These are phyloP conservation scores for Nomia melanderi DNA, from an alignment of 1,140 invertebrate species.

Conservation along the genomic window DNA sequence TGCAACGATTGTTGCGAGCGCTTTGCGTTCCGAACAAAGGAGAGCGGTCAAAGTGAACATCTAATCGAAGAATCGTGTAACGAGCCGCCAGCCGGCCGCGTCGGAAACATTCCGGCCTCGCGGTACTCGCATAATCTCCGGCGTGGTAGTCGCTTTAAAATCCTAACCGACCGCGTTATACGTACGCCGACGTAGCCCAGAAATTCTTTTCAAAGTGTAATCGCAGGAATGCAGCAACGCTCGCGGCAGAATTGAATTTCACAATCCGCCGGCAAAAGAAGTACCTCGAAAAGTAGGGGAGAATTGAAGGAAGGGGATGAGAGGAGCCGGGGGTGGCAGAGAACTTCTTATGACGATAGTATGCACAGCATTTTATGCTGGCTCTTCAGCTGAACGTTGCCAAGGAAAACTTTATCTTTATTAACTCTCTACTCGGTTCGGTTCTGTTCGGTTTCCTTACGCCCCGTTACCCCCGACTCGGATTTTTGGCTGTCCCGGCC, in stretches of 20 bases:
- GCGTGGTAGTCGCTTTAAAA: conserved; percentile 4
- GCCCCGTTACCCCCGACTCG: background rate
- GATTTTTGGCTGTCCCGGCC: conserved; percentile 8
- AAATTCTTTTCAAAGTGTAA: conserved; percentile 29
- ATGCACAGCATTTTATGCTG: conserved; percentile 5
- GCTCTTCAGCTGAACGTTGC: conserved; percentile 5
- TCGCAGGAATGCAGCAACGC: background rate
- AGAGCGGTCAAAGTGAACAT: conserved; percentile 1
- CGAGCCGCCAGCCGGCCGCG: background rate
- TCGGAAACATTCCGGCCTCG: conserved; percentile 7
- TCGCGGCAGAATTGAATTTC: conserved; percentile 22
- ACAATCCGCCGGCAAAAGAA: conserved; percentile 8
- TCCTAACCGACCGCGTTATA: background rate
- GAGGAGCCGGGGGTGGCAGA: too few relatives aligned
- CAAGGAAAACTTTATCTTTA: conserved; percentile 27
- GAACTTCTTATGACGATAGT: conserved; percentile 16
- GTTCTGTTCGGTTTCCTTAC: background rate
- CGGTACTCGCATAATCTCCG: background rate
- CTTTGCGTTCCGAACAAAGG: background rate
- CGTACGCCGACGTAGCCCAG: background rate
- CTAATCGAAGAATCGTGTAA: conserved; percentile 28
- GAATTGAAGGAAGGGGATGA: too few relatives aligned
- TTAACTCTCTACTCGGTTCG: conserved; percentile 11
- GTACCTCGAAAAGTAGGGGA: background rate
- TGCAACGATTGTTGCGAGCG: background rate